These are phyloP conservation scores for Eutolmus rufibarbis DNA, from an alignment of 2,888 invertebrate genomes.

Conservation along the genomic window DNA sequence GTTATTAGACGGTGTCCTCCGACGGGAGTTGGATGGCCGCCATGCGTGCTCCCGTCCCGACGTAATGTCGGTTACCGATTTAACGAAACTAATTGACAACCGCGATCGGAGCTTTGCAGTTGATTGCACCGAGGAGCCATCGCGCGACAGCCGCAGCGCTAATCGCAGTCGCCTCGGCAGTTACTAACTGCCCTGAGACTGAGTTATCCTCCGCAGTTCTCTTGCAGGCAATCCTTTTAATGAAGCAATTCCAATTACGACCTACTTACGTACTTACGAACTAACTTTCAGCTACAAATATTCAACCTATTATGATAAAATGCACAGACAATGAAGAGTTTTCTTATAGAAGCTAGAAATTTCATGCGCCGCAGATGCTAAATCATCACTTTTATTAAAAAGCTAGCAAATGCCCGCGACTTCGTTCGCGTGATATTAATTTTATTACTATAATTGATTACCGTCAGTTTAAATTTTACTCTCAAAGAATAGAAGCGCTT, in stretches of 20 bases:
- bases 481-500: too few relatives aligned
- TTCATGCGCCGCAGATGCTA: too few relatives aligned
- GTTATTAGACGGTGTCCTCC: conserved; percentile 34
- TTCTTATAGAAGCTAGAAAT: too few relatives aligned
- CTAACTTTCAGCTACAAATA: background rate
- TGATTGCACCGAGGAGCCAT: background rate
- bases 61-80: conserved; percentile 42
- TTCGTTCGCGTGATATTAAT: too few relatives aligned
- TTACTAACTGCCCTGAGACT: background rate
- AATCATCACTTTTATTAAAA: too few relatives aligned
- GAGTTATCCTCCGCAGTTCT: too few relatives aligned
- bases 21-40: background rate
- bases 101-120: conserved; percentile 19
- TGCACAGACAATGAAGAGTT: too few relatives aligned
- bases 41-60: background rate
- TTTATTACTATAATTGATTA: too few relatives aligned
- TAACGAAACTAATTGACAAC: conserved; percentile 47
- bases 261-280: background rate
- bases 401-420: too few relatives aligned
- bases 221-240: background rate
- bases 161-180: background rate
- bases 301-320: background rate
- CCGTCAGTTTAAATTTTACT: too few relatives aligned
- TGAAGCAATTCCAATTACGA: background rate
- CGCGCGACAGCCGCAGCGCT: background rate